Evolutionary conservation across 1,140 invertebrate species (phyloP), one percentile per base, ranked within the genome.

Genomic region (Drosophila takahashii): DNA sequence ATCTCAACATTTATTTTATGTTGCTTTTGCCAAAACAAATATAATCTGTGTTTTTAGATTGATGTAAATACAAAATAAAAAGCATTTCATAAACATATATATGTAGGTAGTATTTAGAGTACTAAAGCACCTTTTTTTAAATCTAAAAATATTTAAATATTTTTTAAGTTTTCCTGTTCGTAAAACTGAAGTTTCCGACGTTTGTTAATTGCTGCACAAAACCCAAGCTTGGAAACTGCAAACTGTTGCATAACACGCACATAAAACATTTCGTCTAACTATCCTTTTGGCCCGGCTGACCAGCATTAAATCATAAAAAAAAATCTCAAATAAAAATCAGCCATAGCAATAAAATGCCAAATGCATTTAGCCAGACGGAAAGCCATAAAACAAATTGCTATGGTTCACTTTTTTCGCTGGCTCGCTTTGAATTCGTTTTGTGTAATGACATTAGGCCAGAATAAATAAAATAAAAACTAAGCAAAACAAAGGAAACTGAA

Each of bases 201-300:
- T 39, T 54, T n/a, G 26, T 15, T 70, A 70, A 70, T 57, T 70
- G 36, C 34, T 22, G 16, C 22, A 37, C 16, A 36, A 60, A 45
- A n/a, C 8, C 10, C 36, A 32, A 15, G 64, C 41, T n/a, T 45
- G 18, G 22, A 66, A 29, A 27, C 45, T 34, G 37, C 34, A 72
- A 79, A 73, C 22, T 70, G 60, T 83, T 84, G 80, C 80, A 76
- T 62, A 84, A 83, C 70, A 79, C 58, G 69, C 76, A 57, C 58
- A 66, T 84, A 79, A 83, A 84, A 54, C 57, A 70, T 84, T 75
- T 67, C 65, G 72, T 59, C 64, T 61, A 79, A 83, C 59, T 70
- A 81, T 77, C 67, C 64, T 76, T 83, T 75, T 77, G 73, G 71
- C 47, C 67, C 37, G 70, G 47, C 70, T 65, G 60, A 65, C 71